A percentile compares a stretch with the other conserved stretches of the same genome.
Evolutionary conservation across 2,888 invertebrate genomes (phyloP).

Genomic region (Mechanitis mazaeus): DNA sequence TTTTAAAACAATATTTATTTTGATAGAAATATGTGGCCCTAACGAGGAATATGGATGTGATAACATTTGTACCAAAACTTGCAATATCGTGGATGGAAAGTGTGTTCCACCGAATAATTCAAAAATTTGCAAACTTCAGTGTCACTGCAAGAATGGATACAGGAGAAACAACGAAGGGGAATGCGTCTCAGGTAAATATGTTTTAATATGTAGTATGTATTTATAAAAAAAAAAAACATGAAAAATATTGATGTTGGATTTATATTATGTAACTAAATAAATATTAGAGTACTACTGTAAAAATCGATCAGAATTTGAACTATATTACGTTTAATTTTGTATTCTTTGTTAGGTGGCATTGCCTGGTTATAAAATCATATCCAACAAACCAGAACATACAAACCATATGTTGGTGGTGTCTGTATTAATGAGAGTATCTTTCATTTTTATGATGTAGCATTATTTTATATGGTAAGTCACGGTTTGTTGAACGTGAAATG

Average conservation of each 20-base stretch:
- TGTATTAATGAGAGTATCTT: slow-evolving; percentile 2
- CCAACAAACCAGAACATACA: neutral
- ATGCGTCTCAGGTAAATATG: neutral
- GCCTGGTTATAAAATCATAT: neutral
- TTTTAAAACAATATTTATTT: neutral
- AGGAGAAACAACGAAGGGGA: neutral
- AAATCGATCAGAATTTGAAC: too few relatives aligned
- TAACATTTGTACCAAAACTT: neutral
- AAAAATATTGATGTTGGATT: too few relatives aligned
- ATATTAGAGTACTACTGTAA: too few relatives aligned
- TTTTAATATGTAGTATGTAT: neutral
- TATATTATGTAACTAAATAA: too few relatives aligned
- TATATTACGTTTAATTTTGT: neutral
- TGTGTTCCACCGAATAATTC: slow-evolving; percentile 1
- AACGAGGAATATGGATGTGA: slow-evolving; percentile 4
- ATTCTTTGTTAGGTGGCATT: neutral
- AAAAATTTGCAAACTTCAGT: slow-evolving; percentile 3
- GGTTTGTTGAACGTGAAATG: slow-evolving; percentile 18
- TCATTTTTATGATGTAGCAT: slow-evolving; percentile 20
- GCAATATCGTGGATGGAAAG: neutral
- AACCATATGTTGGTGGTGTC: neutral
- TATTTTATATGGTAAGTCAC: slow-evolving; percentile 20
- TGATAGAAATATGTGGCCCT: neutral
- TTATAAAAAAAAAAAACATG: too few relatives aligned
- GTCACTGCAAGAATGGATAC: slow-evolving; percentile 1